Conservation (phyloP, 2,113 vertebrate species). For the Corythaixoides concolor region DNA sequence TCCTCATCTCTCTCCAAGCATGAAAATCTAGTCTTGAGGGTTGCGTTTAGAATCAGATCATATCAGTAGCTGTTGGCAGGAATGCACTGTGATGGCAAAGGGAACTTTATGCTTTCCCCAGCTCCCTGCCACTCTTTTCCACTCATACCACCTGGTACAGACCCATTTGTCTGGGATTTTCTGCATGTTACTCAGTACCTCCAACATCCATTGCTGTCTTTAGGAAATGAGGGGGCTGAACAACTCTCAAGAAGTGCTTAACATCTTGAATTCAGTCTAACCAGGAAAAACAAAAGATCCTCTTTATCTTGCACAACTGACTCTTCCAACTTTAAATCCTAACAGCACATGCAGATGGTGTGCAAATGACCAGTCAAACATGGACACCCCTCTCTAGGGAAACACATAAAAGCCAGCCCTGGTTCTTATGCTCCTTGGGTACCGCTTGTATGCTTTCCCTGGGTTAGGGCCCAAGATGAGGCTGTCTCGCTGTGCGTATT, state of each 20-base stretch:
- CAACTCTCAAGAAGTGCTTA: background rate
- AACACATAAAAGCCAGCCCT: background rate
- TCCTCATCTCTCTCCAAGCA: constrained; percentile 14
- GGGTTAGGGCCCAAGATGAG: background rate
- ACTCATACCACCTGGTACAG: background rate
- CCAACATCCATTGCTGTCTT: background rate
- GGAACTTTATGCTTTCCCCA: background rate
- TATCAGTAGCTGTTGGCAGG: constrained; percentile 20
- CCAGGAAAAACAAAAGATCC: background rate
- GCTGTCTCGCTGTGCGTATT: background rate
- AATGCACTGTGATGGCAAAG: background rate
- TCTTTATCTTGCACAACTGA: background rate
- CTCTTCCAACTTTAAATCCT: background rate
- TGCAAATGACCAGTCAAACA: background rate
- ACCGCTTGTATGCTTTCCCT: background rate
- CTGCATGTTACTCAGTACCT: background rate
- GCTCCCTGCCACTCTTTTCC: background rate
- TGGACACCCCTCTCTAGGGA: background rate
- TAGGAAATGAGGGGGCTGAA: background rate
- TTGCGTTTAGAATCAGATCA: background rate
- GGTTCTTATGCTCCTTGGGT: background rate
- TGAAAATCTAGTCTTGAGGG: constrained; percentile 26
- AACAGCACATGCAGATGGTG: rapidly evolving
- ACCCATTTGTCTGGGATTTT: background rate
- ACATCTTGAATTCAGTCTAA: background rate